Evolutionary conservation across 2,888 invertebrate species (phyloP).

Genomic region (Mesoligia furuncula): DNA sequence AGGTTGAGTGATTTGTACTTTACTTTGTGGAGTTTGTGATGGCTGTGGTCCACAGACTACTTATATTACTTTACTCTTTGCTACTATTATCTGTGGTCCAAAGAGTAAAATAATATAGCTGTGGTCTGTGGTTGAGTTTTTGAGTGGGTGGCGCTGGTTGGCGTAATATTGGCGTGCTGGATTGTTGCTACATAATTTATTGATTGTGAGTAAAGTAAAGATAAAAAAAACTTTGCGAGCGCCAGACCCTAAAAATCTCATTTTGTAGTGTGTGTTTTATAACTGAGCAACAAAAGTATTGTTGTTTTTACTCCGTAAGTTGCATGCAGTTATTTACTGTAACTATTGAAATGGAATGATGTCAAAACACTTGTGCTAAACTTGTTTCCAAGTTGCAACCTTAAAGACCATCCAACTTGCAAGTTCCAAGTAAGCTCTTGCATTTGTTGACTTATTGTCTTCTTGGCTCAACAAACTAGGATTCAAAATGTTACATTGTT

Average conservation of each 20-base stretch:
- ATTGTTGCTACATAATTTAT: constrained; percentile 25
- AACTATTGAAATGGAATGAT: constrained; percentile 42
- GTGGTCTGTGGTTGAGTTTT: too few species aligned
- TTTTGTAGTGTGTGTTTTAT: constrained; percentile 16
- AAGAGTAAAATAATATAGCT: too few species aligned
- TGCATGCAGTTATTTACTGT: constrained; percentile 27
- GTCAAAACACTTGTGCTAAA: constrained; percentile 54
- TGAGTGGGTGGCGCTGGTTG: constrained; percentile 16
- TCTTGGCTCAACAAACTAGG: neutral
- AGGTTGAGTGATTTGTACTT: too few species aligned
- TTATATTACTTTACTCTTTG: too few species aligned
- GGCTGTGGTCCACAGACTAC: too few species aligned
- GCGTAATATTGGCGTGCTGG: constrained; percentile 41
- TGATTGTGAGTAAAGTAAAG: constrained; percentile 44
- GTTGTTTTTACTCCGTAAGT: constrained; percentile 28
- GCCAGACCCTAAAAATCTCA: neutral
- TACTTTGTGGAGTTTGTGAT: too few species aligned
- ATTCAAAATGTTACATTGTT: constrained; percentile 1
- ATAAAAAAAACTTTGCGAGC: constrained; percentile 14
- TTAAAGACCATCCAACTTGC: constrained; percentile 14
- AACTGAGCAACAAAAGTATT: constrained; percentile 5
- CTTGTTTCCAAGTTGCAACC: constrained; percentile 47
- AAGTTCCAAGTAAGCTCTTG: constrained; percentile 34
- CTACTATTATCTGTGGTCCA: too few species aligned
- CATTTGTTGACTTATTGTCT: constrained; percentile 23